A percentile compares a stretch with the other conserved stretches of the same genome.
Conservation (phyloP, 2,888 invertebrate genomes). For the Eueremaeus valkanovi region DNA sequence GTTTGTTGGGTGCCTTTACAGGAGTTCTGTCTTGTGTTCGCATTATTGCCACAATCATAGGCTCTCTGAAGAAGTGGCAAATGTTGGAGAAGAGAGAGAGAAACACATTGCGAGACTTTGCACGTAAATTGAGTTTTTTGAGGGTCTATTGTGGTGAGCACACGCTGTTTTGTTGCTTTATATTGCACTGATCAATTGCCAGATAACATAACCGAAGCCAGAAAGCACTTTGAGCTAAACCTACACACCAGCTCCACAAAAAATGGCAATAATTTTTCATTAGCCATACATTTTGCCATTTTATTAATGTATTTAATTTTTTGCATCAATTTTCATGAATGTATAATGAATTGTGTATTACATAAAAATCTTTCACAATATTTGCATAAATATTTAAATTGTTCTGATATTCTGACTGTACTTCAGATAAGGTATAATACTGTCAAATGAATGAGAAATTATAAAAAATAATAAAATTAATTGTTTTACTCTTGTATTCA, state of each 20-base stretch:
- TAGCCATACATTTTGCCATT: background rate
- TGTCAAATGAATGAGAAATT: too few relatives aligned
- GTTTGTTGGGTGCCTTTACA: slow-evolving; percentile 8
- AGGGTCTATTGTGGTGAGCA: slow-evolving; percentile 11
- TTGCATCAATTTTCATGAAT: slow-evolving; percentile 10
- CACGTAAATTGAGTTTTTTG: slow-evolving; percentile 5
- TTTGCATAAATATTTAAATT: slow-evolving; percentile 10
- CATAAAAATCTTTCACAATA: background rate
- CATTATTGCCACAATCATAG: background rate
- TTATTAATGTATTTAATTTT: background rate
- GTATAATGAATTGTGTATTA: background rate
- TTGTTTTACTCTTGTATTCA: too few relatives aligned
- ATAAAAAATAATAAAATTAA: too few relatives aligned
- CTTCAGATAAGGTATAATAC: background rate
- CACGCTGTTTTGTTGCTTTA: slow-evolving; percentile 22
- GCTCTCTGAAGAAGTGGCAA: slow-evolving; percentile 5
- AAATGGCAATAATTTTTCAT: background rate
- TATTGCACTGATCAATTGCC: background rate
- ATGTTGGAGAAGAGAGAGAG: background rate
- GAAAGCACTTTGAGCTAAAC: background rate
- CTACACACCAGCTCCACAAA: background rate
- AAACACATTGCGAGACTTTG: background rate
- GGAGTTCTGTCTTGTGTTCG: background rate
- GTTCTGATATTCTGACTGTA: background rate
- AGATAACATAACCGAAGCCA: background rate